A percentile compares a stretch with the other conserved stretches of the same genome.
Evolutionary conservation across 2,888 invertebrate species (phyloP).

Genomic region (Microctonus aethiopoides): DNA sequence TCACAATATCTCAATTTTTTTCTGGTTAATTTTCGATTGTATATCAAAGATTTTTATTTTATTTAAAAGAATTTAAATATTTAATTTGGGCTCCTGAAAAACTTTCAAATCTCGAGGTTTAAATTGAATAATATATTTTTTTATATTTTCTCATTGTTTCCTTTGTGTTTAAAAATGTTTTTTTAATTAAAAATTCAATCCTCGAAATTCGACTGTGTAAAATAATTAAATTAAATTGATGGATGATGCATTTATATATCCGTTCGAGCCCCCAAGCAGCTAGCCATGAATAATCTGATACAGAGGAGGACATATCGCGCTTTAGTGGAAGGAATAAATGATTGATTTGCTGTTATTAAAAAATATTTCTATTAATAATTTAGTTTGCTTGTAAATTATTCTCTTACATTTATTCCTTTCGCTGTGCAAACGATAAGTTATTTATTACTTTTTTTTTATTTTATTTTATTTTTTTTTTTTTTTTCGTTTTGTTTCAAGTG

Average conservation of each 20-base stretch:
- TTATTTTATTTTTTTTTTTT: constrained; percentile 1
- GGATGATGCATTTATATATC: constrained; percentile 36
- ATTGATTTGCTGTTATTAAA: constrained; percentile 19
- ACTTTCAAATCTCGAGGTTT: constrained; percentile 5
- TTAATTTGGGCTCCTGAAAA: neutral
- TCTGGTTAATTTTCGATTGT: neutral
- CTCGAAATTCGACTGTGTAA: neutral
- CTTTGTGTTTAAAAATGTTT: too few species aligned
- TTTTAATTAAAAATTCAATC: neutral
- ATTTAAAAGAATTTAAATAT: neutral
- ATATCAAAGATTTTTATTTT: neutral
- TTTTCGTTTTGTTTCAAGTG: constrained; percentile 19
- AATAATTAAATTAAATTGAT: neutral
- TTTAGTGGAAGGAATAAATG: constrained; percentile 51
- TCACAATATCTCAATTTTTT: neutral
- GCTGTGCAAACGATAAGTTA: constrained; percentile 57
- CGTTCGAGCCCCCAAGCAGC: constrained; percentile 65
- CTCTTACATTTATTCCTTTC: constrained; percentile 47
- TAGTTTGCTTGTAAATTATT: constrained; percentile 18
- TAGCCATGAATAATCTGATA: constrained; percentile 55
- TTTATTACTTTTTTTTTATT: constrained; percentile 36
- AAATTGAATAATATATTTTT: too few species aligned
- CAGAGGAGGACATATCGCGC: constrained; percentile 52
- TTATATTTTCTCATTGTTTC: too few species aligned
- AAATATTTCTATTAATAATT: constrained; percentile 1